These are phyloP conservation scores for Takifugu flavidus DNA, from an alignment of 2,113 vertebrate species.

Conservation along the genomic window DNA sequence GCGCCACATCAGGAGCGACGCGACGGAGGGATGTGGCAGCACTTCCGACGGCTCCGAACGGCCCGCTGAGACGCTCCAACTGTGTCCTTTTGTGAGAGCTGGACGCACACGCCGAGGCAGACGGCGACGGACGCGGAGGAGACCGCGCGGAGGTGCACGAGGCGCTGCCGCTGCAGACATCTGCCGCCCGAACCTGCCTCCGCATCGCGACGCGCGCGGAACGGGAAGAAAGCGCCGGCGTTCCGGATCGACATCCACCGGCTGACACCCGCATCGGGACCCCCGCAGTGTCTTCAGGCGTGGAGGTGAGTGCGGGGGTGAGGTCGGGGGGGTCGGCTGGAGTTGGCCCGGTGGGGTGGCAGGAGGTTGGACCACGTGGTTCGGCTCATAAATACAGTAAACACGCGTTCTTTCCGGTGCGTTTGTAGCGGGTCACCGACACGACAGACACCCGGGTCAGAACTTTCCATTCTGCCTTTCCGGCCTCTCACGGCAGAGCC, in stretches of 20 bases:
- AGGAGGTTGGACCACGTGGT: constrained; percentile 44
- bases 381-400: not conserved
- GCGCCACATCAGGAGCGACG: not conserved
- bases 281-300: constrained; percentile 3
- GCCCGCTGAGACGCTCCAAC: constrained; percentile 20
- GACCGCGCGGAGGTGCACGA: not conserved
- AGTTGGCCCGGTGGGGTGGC: constrained; percentile 11
- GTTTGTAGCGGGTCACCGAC: not conserved
- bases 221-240: not conserved
- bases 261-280: not conserved
- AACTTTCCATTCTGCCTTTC: constrained; percentile 27
- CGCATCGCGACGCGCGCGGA: constrained; percentile 21
- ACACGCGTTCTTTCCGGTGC: not conserved
- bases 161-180: constrained; percentile 21
- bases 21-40: constrained; percentile 23
- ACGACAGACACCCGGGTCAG: not conserved
- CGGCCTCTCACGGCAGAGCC: no score
- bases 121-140: not conserved
- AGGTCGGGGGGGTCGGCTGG: constrained; percentile 1
- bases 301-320: constrained; percentile 49
- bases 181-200: not conserved
- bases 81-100: constrained; percentile 19
- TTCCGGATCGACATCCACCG: not conserved
- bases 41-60: constrained; percentile 8
- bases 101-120: not conserved